Base-by-base conservation (phyloP, 37 sponge, comb jelly and placozoan species). In the Bolinopsis microptera region DNA sequence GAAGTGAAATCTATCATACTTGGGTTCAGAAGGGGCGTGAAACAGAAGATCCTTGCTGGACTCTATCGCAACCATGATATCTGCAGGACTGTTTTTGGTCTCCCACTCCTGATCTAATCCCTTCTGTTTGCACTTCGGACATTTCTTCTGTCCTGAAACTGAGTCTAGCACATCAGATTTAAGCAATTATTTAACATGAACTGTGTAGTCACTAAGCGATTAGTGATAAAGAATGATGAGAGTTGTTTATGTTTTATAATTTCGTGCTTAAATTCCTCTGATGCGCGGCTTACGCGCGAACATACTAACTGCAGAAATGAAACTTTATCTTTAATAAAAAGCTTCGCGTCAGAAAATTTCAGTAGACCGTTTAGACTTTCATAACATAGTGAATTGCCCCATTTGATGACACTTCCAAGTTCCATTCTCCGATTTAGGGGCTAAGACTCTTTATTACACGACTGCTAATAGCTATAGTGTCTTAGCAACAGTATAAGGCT, bases 101-200 rank as follows among this genome's bases (percentile, higher is more conserved):
- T 86, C 90, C 90, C 90, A 86, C 90, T 28, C 90, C 48, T 36
- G n/a, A 48, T 86, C 90, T 48, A 86, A 27, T 0, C 90, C 90
- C 26, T 86, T 86, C 90, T 86, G 90, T 48, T 86, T 38, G 26
- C 90, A 86, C 28, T 41, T 39, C 8, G 90, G 90, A 40, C 90
- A 86, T 48, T 86, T 86, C 61, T 86, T 86, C 61, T 86, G 61
- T 24, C 90, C 90, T 40, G 90, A 86, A 41, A 86, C 90, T 86
- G 90, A 21, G 75, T n/a, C 75, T 72, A 72, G 31, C 26, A 72
- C 75, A 72, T 72, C 75, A 72, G 31, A 67, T 22, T n/a, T n/a
- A n/a, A n/a, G n/a, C n/a, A n/a, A n/a, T n/a, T n/a, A n/a, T n/a
- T n/a, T n/a, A n/a, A n/a, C n/a, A n/a, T n/a, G n/a, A n/a, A n/a